Evolutionary conservation across 2,113 vertebrate genomes (phyloP).

Genomic region (Actenoides hombroni): DNA sequence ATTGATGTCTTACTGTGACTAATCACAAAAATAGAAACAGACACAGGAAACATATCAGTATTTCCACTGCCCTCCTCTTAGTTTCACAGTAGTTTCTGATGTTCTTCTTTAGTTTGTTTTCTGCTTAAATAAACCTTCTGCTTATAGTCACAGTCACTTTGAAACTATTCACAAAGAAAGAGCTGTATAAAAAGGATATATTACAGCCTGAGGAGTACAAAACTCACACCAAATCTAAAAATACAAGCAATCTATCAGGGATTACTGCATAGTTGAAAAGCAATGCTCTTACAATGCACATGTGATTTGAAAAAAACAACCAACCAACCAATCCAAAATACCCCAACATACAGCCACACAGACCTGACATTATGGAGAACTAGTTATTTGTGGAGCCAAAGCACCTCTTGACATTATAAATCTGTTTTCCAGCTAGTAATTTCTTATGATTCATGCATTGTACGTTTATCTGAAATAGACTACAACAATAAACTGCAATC

Average conservation of each 20-base stretch:
- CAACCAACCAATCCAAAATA: background rate
- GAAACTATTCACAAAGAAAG: background rate
- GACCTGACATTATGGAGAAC: background rate
- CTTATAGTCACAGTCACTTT: background rate
- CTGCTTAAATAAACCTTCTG: background rate
- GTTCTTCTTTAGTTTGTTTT: background rate
- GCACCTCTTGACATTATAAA: constrained; percentile 2
- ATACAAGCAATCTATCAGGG: background rate
- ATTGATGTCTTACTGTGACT: background rate
- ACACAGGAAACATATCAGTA: background rate
- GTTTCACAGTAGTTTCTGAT: background rate
- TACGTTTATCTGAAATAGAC: background rate
- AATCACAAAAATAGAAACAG: background rate
- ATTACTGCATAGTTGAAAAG: background rate
- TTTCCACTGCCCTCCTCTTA: background rate
- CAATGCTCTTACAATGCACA: background rate
- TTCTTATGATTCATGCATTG: background rate
- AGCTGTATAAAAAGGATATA: background rate
- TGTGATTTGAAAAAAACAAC: background rate
- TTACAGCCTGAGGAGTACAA: background rate
- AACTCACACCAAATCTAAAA: background rate
- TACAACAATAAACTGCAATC: background rate
- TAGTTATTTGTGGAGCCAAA: background rate
- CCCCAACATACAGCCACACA: background rate
- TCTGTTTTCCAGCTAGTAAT: background rate